Base-by-base conservation (phyloP, 2,797 vertebrate genomes). In the Rhadinocentrus ornatus region DNA sequence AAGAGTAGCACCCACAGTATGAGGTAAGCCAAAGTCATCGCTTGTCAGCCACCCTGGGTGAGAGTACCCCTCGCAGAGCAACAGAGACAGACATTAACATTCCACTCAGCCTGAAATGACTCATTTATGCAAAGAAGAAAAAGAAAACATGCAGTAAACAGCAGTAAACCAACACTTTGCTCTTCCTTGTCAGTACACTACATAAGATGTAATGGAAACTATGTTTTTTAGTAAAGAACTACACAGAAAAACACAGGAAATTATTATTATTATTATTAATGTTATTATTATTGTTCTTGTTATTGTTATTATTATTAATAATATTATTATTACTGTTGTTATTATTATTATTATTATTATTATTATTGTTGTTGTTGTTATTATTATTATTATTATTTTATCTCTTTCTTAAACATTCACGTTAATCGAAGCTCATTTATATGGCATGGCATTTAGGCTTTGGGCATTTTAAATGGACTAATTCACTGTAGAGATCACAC, bases 1-100 rank as follows among this genome's bases (percentile, higher is more conserved):
- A 94, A 91, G 90, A 78, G 90, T 82, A 84, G 92, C 92, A 91
- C 69, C 86, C 87, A 31, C 90, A 87, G 90, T 92, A 84, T 92
- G 91, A 86, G 88, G 85, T 92, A 93, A 93, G 89, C 87, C 80
- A 83, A 89, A 89, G 86, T 81, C 90, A 70, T 87, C 87, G 88
- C 87, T 87, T 91, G 92, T 92, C 93, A 93, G 76, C 71, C 68
- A 72, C 88, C 87, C 83, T 83, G 75, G 83, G 77, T 86, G 86
- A 83, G 89, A 82, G 77, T 77, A 79, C 92, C 89, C 83, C 87
- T 81, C 83, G 87, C 82, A 70, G 89, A 88, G 91, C 90, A 78
- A 89, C 69, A 82, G 85, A 91, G 88, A 92, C 87, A 90, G 87
- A 84, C 88, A 84, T 89, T 89, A 87, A 86, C 86, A 78, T 85